Conservation (phyloP, 2,888 invertebrate species). For the Acanthoscelides obtectus region DNA sequence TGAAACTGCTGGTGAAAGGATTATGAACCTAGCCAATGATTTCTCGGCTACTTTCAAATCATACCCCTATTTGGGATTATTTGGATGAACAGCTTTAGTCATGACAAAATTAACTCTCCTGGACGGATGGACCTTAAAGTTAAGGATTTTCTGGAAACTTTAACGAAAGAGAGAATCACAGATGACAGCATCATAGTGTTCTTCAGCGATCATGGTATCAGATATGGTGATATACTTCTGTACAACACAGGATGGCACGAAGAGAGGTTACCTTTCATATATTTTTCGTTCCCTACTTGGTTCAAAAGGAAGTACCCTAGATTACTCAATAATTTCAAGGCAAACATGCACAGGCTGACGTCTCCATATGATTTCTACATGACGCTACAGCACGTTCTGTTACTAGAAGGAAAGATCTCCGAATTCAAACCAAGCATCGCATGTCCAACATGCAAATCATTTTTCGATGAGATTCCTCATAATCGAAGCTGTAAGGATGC, state of each 20-base stretch:
- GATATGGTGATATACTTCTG: slow-evolving; percentile 68
- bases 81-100: slow-evolving; percentile 79
- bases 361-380: slow-evolving; percentile 75
- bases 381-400: slow-evolving; percentile 63
- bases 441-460: slow-evolving; percentile 62
- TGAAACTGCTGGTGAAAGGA: slow-evolving; percentile 59
- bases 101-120: slow-evolving; percentile 64
- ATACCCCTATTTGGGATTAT: slow-evolving; percentile 67
- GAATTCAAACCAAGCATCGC: slow-evolving; percentile 42
- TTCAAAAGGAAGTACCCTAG: slow-evolving; percentile 54
- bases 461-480: slow-evolving; percentile 56
- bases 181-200: slow-evolving; percentile 41
- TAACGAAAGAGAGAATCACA: slow-evolving; percentile 57
- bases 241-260: slow-evolving; percentile 74
- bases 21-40: slow-evolving; percentile 65
- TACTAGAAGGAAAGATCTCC: slow-evolving; percentile 47
- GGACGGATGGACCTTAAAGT: slow-evolving; percentile 65
- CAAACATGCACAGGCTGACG: slow-evolving; percentile 64
- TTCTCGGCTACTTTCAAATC: slow-evolving; percentile 51
- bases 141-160: slow-evolving; percentile 54
- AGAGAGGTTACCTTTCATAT: slow-evolving; percentile 74
- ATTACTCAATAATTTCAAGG: slow-evolving; percentile 53
- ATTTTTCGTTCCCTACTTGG: slow-evolving; percentile 61
- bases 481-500: slow-evolving; percentile 67
- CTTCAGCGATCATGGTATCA: slow-evolving; percentile 76